Evolutionary conservation across 2,888 invertebrate species (phyloP).

Genomic region (Pyrochroa serraticornis): DNA sequence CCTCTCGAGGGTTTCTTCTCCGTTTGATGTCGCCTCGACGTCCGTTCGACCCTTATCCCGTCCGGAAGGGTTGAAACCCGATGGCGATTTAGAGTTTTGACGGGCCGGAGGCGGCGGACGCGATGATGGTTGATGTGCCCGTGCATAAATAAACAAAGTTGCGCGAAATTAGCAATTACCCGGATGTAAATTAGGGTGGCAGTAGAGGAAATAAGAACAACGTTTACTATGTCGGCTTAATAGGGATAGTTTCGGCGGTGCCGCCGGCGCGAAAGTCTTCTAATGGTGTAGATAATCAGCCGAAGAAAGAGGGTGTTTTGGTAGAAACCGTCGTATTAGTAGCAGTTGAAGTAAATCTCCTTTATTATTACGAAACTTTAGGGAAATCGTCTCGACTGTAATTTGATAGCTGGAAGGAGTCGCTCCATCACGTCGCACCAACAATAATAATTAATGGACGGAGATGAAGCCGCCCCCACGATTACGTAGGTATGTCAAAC

Average conservation of each 20-base stretch:
- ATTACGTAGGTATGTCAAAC: neutral
- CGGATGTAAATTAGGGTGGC: slow-evolving; percentile 12
- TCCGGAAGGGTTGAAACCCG: too few species aligned
- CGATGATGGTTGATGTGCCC: slow-evolving; percentile 13
- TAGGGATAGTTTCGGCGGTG: slow-evolving; percentile 9
- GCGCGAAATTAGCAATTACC: slow-evolving; percentile 15
- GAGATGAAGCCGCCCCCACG: neutral
- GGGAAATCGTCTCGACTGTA: slow-evolving; percentile 11
- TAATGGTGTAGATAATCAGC: slow-evolving; percentile 15
- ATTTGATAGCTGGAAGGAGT: slow-evolving; percentile 18
- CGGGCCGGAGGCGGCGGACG: too few species aligned
- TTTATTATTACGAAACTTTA: slow-evolving; percentile 21
- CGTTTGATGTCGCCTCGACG: too few species aligned
- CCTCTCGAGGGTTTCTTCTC: too few species aligned
- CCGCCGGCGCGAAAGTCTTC: slow-evolving; percentile 1
- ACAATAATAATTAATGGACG: slow-evolving; percentile 21
- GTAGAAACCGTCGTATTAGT: neutral
- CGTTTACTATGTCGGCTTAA: slow-evolving; percentile 11
- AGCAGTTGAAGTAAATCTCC: slow-evolving; percentile 2
- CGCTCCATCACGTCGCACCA: slow-evolving; percentile 7
- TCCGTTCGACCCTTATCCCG: too few species aligned
- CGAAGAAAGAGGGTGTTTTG: slow-evolving; percentile 10
- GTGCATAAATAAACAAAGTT: slow-evolving; percentile 22
- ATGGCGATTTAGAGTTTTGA: too few species aligned
- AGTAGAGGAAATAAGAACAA: slow-evolving; percentile 8